phyloP scores from a whole-genome alignment of 92 coral and sea anemone genomes.

The Diadumene lineata region DNA sequence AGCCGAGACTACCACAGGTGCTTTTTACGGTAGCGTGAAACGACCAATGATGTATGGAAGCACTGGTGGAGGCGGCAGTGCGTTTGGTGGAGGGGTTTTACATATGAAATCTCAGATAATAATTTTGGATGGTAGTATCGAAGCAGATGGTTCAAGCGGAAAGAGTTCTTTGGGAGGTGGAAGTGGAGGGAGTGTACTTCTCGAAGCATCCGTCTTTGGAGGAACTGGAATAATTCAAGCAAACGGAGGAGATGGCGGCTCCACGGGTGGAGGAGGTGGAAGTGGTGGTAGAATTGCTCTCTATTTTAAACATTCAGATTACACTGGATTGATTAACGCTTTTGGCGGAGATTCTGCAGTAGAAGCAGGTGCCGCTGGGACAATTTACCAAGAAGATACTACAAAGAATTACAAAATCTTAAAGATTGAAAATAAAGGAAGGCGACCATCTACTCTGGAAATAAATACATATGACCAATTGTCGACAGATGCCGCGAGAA shows the following conservation, averaged over 20 bases:
- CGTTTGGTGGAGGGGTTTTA: conserved; percentile 63
- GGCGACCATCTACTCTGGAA: conserved; percentile 30
- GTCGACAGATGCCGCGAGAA: conserved; percentile 53
- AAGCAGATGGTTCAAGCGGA: conserved; percentile 43
- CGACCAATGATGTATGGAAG: conserved; percentile 56
- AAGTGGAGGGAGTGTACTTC: conserved; percentile 70
- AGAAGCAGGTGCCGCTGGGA: conserved; percentile 77
- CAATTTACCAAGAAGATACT: conserved; percentile 31
- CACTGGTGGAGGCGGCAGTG: conserved; percentile 56
- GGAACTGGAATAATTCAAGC: conserved; percentile 55
- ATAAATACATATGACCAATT: conserved; percentile 38
- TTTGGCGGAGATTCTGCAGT: conserved; percentile 54
- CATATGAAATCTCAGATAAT: conserved; percentile 33
- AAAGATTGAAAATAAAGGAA: conserved; percentile 53
- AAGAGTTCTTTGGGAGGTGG: conserved; percentile 59
- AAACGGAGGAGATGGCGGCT: conserved; percentile 57
- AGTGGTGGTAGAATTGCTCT: conserved; percentile 71
- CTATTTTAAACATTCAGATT: conserved; percentile 31
- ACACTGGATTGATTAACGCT: conserved; percentile 37
- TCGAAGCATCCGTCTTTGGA: conserved; percentile 26
- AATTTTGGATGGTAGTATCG: conserved; percentile 55
- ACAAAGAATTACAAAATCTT: conserved; percentile 24
- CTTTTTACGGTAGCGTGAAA: conserved; percentile 59
- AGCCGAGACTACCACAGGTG: conserved; percentile 38
- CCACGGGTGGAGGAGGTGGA: conserved; percentile 65